Base-by-base conservation (phyloP, 2,797 vertebrate species). In the Xenentodon cancila region DNA sequence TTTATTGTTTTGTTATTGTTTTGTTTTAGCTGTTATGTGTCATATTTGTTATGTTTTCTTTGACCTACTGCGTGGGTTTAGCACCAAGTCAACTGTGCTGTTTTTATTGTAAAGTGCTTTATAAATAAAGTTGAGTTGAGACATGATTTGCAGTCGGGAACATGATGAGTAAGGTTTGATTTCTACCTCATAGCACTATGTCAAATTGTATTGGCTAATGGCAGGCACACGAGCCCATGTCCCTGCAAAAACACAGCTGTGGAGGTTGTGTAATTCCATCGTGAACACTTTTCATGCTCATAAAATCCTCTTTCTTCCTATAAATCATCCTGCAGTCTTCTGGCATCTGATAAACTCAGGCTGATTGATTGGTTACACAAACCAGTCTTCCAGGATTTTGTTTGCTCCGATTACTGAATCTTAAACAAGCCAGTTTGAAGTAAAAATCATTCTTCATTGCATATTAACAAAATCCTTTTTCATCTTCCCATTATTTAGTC, bases 401-500 rank as follows among this genome's bases (percentile, higher is more conserved):
- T 32, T 30, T 49, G 3, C 0, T 42, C 32, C 42, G 18, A 7
- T 20, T 20, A 1, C 12, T 27, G 20, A 5, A 20, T 16, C 16
- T n/a, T 1, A 13, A 21, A 59, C 13, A 32, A 32, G 9, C 32
- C 32, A 7, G 2, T 32, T 7, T 9, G 6, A 32, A 6, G 2
- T 32, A 32, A 32, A 32, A 32, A 25, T 5, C 25, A 3, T 47
- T 12, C 49, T 54, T 51, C 13, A 46, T 51, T 44, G 15, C 27
- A 25, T 25, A 17, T 53, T 58, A 17, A 17, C 21, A 53, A 59
- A 37, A 42, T 25, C 43, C 7, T 64, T 34, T 61, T 45, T 27
- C 8, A 0, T 46, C 49, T 27, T 63, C 20, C 32, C 2, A 34
- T 32, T 47, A 68, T 77, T 75, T 64, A 45, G 65, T 77, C 68